These are phyloP conservation scores for Orussus abietinus DNA, from an alignment of 1,140 invertebrate species.

Conservation along the genomic window DNA sequence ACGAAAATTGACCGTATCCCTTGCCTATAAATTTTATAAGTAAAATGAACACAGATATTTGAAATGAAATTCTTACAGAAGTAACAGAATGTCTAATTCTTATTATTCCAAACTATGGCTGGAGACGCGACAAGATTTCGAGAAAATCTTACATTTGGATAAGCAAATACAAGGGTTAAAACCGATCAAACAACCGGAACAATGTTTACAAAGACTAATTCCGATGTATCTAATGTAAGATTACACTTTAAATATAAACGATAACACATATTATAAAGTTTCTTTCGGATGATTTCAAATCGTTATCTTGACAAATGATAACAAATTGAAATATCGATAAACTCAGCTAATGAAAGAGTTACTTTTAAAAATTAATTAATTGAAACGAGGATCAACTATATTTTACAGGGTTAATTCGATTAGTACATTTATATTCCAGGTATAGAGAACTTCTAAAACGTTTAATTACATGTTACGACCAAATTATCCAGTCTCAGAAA, in stretches of 20 bases:
- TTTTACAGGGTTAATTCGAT: neutral
- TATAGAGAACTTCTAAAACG: constrained; percentile 37
- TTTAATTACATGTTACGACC: constrained; percentile 56
- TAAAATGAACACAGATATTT: neutral
- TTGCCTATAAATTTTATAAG: neutral
- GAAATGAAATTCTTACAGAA: no score
- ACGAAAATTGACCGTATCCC: no score
- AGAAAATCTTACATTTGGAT: constrained; percentile 33
- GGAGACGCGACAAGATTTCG: constrained; percentile 25
- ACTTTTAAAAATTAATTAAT: constrained; percentile 5
- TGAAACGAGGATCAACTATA: neutral
- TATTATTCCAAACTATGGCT: constrained; percentile 39
- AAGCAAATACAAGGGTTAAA: constrained; percentile 13
- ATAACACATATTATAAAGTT: constrained; percentile 16
- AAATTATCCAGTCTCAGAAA: constrained; percentile 63
- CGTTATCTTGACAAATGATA: no score
- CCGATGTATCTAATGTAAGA: constrained; percentile 14
- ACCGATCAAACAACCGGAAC: constrained; percentile 2
- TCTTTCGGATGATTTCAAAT: constrained; percentile 22
- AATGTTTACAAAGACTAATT: constrained; percentile 12
- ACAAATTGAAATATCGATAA: no score
- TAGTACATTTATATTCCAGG: constrained; percentile 19
- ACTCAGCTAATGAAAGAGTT: constrained; percentile 19
- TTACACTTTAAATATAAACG: constrained; percentile 9
- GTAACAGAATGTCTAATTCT: constrained; percentile 36